Evolutionary conservation across 2,797 vertebrate genomes (phyloP), one percentile per base, ranked within the genome.

Genomic region (Danio tinwini): DNA sequence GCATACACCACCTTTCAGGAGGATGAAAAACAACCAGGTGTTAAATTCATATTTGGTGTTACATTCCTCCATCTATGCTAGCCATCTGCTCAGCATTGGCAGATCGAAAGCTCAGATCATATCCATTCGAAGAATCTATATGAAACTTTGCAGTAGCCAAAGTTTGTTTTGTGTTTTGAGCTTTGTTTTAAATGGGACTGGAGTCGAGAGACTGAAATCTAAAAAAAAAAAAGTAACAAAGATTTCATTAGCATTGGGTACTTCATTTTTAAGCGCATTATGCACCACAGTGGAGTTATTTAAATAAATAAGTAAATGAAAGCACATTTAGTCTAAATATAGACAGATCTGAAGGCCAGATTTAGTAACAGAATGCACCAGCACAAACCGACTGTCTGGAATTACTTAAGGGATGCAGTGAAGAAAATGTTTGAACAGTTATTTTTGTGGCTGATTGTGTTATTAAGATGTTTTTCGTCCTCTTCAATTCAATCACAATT

Each of bases 1-100:
- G 85, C 88, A 86, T 75, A 78, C 56, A 45, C 80, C 73, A 74
- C 78, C 81, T 77, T 87, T 79, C 63, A 82, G 75, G 82, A 83
- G 64, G 71, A 78, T 59, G 61, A 76, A 88, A 89, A 89, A 82
- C 86, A 90, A 86, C 90, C 88, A 88, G 90, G 90, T 87, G 89
- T 90, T 91, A 92, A 87, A 92, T 91, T 90, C 91, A 89, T 85
- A 91, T 92, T 90, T 77, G 82, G 88, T 91, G 90, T 87, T 86
- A 91, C 82, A 88, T 89, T 87, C 88, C 85, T 88, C 84, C 85
- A 86, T 89, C 86, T 90, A 75, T 86, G 86, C 79, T 37, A 75
- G 84, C 92, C 92, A 94, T 93, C 92, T 93, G 92, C 90, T 92
- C 87, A 72, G 78, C 71, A 64, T 68, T 76, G 69, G 81, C 81